Base-by-base conservation (phyloP, 2,797 vertebrate species). In the Nasua narica region DNA sequence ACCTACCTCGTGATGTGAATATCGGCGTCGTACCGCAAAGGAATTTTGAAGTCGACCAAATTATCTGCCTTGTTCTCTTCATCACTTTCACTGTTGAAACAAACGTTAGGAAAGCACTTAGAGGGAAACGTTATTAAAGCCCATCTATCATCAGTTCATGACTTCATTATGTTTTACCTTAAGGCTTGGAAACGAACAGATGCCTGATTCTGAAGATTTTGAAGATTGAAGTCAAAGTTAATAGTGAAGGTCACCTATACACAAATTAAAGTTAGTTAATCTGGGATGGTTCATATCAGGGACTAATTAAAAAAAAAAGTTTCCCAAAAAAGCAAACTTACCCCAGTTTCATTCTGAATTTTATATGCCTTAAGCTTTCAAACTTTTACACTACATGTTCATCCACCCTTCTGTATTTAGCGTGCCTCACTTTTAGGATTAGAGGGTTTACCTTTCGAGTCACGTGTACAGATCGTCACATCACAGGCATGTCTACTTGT, bases 201-300 rank as follows among this genome's bases (percentile, higher is more conserved):
- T 7, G 99, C 99, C 96, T 88, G 91, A 46, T 99, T 99, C 96
- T 99, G 98, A 97, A 99, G 97, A 93, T 99, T 98, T 89, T 99
- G 98, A 82, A 99, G 95, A 98, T 99, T 99, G 98, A 99, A 99
- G 97, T 99, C 99, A 92, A 99, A 99, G 95, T 98, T 99, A 81
- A 99, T 98, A 69, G 97, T 97, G 97, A 99, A 99, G 86, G 98
- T 99, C 46, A 99, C 98, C 99, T 99, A 87, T 0, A 19, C 69
- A 67, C 72, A 97, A 98, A 52, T 98, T 32, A 92, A 97, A 90
- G 83, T 90, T 88, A 21, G 93, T 97, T 77, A 96, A 10, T 48
- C 43, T 60, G 10, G 3, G 52, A 62, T 27, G 54, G 29, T 86
- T 81, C 14, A 5, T 43, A 6, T 23, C 58, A 52, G n/a, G 11